A percentile compares a stretch with the other conserved stretches of the same genome.
Evolutionary conservation across 2,797 vertebrate genomes (phyloP).

Genomic region (Chiroxiphia lanceolata): DNA sequence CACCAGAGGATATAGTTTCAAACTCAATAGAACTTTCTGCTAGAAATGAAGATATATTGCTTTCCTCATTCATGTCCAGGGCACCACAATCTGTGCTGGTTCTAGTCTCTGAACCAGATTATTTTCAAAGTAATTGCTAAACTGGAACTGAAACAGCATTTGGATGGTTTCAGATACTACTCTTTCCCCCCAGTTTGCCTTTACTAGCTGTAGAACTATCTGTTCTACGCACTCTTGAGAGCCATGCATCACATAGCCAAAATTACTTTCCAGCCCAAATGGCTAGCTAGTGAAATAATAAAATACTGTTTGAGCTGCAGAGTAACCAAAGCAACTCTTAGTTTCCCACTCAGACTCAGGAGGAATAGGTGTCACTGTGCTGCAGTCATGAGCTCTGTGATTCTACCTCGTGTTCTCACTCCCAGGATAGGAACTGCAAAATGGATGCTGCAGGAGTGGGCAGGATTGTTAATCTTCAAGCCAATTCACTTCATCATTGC

Average conservation of each 20-base stretch:
- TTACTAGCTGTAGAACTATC: neutral
- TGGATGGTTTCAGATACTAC: neutral
- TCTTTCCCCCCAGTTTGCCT: neutral
- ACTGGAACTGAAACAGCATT: neutral
- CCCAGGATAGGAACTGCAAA: neutral
- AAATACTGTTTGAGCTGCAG: neutral
- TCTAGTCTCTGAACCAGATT: neutral
- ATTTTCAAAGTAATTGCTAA: neutral
- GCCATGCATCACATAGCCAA: neutral
- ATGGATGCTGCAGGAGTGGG: neutral
- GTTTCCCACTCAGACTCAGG: neutral
- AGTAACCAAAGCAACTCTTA: neutral
- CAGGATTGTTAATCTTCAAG: neutral
- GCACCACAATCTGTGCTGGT: neutral
- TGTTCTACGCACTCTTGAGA: neutral
- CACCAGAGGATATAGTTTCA: neutral
- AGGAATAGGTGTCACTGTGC: neutral
- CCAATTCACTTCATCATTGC: neutral
- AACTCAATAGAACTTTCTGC: neutral
- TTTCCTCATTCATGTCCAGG: neutral
- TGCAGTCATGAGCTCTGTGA: fast-evolving
- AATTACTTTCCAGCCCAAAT: neutral
- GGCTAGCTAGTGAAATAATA: neutral
- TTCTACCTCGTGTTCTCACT: neutral
- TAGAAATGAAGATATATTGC: neutral